phyloP scores from a whole-genome alignment of 2,888 invertebrate genomes.

The Nineta flava region DNA sequence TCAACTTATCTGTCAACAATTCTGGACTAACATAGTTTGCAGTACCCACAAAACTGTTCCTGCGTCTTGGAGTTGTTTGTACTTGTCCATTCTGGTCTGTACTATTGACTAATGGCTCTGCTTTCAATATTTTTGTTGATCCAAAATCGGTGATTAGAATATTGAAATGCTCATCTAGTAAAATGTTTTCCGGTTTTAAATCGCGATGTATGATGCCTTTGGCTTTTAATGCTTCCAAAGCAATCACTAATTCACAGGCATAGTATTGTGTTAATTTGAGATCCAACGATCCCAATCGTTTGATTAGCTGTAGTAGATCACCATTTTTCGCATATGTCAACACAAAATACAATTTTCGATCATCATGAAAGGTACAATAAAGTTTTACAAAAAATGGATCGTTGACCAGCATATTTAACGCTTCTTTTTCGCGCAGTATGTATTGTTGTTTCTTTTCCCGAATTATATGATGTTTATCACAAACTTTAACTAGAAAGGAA shows the following conservation, averaged over 20 bases:
- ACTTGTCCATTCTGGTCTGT: neutral
- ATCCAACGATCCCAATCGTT: constrained; percentile 80
- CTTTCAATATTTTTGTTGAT: constrained; percentile 67
- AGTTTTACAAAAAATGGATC: constrained; percentile 85
- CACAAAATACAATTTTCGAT: constrained; percentile 84
- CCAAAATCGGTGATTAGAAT: constrained; percentile 95
- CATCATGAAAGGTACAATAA: constrained; percentile 93
- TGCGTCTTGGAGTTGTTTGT: constrained; percentile 36
- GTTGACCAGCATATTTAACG: constrained; percentile 68
- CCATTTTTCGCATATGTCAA: constrained; percentile 90
- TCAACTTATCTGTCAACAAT: constrained; percentile 51
- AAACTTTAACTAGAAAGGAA: constrained; percentile 80
- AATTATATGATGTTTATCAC: constrained; percentile 86
- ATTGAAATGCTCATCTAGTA: constrained; percentile 91
- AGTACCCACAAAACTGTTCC: constrained; percentile 90
- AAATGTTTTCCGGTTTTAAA: constrained; percentile 94
- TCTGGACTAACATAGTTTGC: constrained; percentile 99
- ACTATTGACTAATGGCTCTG: constrained; percentile 7
- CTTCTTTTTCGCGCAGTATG: constrained; percentile 87
- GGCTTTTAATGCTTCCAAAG: constrained; percentile 80
- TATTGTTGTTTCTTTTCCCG: constrained; percentile 87
- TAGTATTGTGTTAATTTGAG: constrained; percentile 83
- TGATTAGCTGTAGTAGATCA: constrained; percentile 83
- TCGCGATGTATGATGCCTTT: constrained; percentile 88
- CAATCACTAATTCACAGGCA: constrained; percentile 81